Percentiles rank a stretch among this genome's conserved stretches.
These are phyloP conservation scores for Atrichornis clamosus DNA, from an alignment of 2,113 vertebrate species.

Conservation along the genomic window DNA sequence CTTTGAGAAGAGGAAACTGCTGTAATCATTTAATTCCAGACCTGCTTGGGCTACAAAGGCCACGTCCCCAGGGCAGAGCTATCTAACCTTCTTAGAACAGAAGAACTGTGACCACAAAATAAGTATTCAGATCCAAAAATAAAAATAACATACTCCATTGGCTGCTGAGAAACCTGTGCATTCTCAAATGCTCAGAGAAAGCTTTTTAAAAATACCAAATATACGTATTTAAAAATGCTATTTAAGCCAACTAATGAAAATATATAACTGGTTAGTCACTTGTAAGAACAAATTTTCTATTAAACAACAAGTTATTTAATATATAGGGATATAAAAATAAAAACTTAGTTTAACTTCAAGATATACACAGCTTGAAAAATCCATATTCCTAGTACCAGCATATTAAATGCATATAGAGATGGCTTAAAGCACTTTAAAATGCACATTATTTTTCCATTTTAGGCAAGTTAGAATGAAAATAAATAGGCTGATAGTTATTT, in stretches of 20 bases:
- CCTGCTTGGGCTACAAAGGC: neutral
- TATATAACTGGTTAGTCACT: neutral
- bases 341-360: neutral
- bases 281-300: neutral
- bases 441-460: conserved; percentile 22
- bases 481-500: conserved; percentile 47
- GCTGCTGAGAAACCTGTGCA: neutral
- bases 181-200: neutral
- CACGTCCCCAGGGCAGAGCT: neutral
- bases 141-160: neutral
- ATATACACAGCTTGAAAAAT: neutral
- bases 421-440: conserved; percentile 15
- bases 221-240: neutral
- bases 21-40: neutral
- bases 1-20: neutral
- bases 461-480: conserved; percentile 6
- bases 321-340: neutral
- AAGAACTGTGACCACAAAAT: neutral
- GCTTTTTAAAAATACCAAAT: neutral
- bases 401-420: conserved; percentile 12
- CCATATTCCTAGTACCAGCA: neutral
- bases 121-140: neutral
- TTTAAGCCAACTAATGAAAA: neutral
- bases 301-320: neutral
- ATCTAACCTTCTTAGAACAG: neutral